A percentile compares a stretch with the other conserved stretches of the same genome.
phyloP scores from a whole-genome alignment of 2,113 vertebrate species.

The Pluvianellus socialis region DNA sequence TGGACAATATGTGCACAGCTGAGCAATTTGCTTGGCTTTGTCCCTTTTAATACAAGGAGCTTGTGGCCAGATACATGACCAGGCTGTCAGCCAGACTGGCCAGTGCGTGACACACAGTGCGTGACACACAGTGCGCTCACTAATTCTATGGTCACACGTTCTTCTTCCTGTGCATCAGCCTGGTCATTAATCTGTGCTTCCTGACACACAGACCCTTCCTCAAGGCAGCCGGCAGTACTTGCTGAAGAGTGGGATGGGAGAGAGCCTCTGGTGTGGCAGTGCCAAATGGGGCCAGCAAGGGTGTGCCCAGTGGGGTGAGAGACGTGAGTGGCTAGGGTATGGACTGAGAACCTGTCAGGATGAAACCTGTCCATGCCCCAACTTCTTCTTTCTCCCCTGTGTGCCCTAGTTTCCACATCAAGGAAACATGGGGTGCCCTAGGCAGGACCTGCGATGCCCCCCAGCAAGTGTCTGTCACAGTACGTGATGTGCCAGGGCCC shows the following conservation, averaged over 20 bases:
- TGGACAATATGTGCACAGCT: neutral
- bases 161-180: neutral
- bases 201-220: neutral
- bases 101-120: rapidly evolving
- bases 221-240: neutral
- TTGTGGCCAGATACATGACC: neutral
- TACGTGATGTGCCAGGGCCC: rapidly evolving
- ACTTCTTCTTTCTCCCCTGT: neutral
- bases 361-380: neutral
- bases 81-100: neutral
- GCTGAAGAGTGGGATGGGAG: neutral
- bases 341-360: neutral
- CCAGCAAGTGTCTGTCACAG: neutral
- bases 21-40: neutral
- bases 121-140: rapidly evolving
- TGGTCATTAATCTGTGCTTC: neutral
- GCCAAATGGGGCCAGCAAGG: neutral
- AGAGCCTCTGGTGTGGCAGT: neutral
- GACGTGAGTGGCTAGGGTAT: rapidly evolving
- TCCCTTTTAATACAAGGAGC: neutral
- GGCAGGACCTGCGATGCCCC: neutral
- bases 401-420: neutral
- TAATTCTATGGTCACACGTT: neutral
- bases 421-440: neutral
- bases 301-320: neutral